Conservation (phyloP, 2,797 vertebrate species). For the Liasis olivaceus region DNA sequence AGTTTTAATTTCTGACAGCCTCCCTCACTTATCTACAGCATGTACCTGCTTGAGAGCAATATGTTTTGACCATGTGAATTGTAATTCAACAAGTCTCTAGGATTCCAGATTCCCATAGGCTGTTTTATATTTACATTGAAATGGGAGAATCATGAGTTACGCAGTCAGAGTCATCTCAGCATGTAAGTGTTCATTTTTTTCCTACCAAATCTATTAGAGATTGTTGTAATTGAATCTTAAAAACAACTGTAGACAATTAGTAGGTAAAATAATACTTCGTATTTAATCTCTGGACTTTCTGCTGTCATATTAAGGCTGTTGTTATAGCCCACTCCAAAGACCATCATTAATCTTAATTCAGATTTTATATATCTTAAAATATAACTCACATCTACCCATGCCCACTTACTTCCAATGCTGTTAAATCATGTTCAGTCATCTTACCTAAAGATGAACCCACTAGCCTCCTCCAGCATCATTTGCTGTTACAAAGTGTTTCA, state of each 20-base stretch:
- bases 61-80: neutral
- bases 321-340: constrained; percentile 56
- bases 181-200: no score
- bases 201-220: neutral
- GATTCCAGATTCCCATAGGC: neutral
- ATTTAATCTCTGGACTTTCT: constrained; percentile 38
- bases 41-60: neutral
- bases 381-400: neutral
- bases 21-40: neutral
- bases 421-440: neutral
- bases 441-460: neutral
- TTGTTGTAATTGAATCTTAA: neutral
- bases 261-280: constrained; percentile 20
- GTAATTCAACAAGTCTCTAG: neutral
- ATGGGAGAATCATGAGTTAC: neutral
- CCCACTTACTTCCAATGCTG: neutral
- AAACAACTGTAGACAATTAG: neutral
- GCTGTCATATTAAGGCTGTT: constrained; percentile 53
- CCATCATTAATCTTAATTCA: constrained; percentile 68
- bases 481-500: neutral
- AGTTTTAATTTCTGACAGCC: neutral
- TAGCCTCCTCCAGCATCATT: neutral
- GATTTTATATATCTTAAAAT: neutral
- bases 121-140: neutral
- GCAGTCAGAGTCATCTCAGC: neutral